phyloP scores from a whole-genome alignment of 2,113 vertebrate species.

The Archocentrus centrarchus region DNA sequence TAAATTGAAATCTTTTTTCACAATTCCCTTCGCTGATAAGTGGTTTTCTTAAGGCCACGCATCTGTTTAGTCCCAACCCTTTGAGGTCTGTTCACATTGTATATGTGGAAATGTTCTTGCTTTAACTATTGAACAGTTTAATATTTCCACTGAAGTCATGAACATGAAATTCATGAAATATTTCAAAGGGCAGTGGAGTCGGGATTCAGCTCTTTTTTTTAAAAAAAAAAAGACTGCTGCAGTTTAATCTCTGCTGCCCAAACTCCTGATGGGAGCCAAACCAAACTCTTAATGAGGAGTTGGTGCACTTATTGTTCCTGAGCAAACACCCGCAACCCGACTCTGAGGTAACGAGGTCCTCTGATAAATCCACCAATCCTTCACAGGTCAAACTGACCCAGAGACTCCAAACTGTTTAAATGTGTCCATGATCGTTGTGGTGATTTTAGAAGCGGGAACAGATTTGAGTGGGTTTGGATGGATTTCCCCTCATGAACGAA shows the following conservation, averaged over 20 bases:
- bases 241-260: not conserved
- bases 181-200: too few relatives aligned
- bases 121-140: not conserved
- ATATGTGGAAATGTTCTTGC: not conserved
- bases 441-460: not conserved
- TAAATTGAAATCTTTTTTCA: not conserved
- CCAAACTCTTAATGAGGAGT: not conserved
- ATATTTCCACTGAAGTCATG: too few relatives aligned
- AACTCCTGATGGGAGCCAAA: not conserved
- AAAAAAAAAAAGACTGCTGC: too few relatives aligned
- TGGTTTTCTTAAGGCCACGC: not conserved
- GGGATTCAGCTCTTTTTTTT: too few relatives aligned
- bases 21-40: not conserved
- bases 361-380: conserved; percentile 39
- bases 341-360: conserved; percentile 41
- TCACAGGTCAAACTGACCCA: conserved; percentile 3
- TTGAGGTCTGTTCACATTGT: not conserved
- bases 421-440: not conserved
- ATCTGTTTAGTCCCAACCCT: not conserved
- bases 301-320: conserved; percentile 11
- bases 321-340: conserved; percentile 52
- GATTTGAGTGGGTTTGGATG: not conserved
- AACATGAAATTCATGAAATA: too few relatives aligned
- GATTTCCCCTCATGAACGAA: not conserved
- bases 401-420: not conserved